Conservation (phyloP, 2,797 vertebrate genomes). For the Ptychobarbus kaznakovi region DNA sequence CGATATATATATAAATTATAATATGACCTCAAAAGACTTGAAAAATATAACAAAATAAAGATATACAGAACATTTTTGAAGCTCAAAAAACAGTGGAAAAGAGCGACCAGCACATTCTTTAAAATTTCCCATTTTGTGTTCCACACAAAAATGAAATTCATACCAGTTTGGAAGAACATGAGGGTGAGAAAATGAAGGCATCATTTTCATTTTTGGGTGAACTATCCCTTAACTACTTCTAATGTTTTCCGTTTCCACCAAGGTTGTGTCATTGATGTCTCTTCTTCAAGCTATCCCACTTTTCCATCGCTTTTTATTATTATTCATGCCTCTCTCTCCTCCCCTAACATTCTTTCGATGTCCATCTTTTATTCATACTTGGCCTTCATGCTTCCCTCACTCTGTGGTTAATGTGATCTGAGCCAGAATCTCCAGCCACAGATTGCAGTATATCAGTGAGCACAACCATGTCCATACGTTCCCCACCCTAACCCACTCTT, state of each 20-base stretch:
- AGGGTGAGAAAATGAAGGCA: neutral
- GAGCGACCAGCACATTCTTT: neutral
- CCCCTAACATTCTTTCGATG: constrained; percentile 9
- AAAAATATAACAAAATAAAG: neutral
- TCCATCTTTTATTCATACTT: constrained; percentile 56
- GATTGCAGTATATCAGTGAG: constrained; percentile 82
- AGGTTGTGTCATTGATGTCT: constrained; percentile 1
- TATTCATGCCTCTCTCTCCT: neutral
- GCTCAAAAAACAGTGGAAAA: neutral
- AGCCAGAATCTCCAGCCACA: constrained; percentile 85
- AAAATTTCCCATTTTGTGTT: neutral
- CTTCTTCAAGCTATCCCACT: neutral
- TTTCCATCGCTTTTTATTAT: neutral
- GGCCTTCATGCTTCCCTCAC: constrained; percentile 59
- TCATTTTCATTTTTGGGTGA: neutral
- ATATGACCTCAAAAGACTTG: neutral
- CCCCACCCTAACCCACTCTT: constrained; percentile 77
- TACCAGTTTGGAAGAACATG: neutral
- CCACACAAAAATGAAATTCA: neutral
- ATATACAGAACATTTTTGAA: neutral
- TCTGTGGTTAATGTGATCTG: constrained; percentile 76
- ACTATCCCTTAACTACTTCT: neutral
- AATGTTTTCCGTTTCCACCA: neutral
- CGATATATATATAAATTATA: neutral
- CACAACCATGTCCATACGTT: constrained; percentile 78